Percentiles rank a stretch among this genome's conserved stretches.
These are phyloP conservation scores for Notechis scutatus DNA, from an alignment of 2,113 vertebrate genomes.

Conservation along the genomic window DNA sequence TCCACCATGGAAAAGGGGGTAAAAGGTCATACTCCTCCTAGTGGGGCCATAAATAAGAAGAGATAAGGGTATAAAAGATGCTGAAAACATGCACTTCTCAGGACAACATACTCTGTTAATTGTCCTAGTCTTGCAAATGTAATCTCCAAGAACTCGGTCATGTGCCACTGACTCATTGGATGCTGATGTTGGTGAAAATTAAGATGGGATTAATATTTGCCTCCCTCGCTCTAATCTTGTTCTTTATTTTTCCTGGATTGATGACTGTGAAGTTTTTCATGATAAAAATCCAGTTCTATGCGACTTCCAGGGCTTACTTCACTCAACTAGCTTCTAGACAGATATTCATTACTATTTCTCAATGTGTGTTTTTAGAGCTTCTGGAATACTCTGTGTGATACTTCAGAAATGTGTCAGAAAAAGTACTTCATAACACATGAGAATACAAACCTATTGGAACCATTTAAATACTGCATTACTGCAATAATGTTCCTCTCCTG, in stretches of 20 bases:
- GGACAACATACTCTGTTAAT: conserved; percentile 31
- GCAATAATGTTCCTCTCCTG: not conserved
- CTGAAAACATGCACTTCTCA: conserved; percentile 48
- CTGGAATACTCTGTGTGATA: not conserved
- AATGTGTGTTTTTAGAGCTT: not conserved
- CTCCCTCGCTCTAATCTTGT: not conserved
- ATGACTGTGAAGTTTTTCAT: not conserved
- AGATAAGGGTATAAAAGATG: conserved; percentile 61
- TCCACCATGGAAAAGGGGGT: conserved; percentile 36
- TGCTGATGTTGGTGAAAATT: conserved; percentile 35
- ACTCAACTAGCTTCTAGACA: not conserved
- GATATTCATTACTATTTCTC: not conserved
- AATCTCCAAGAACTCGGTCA: conserved; percentile 48
- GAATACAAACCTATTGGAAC: not conserved
- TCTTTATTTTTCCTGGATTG: conserved; percentile 18
- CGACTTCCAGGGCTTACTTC: not conserved
- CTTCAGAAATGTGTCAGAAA: not conserved
- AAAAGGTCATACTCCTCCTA: conserved; percentile 60
- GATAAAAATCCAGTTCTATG: not conserved
- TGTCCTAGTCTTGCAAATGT: conserved; percentile 52
- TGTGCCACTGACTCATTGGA: conserved; percentile 56
- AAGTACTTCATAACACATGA: not conserved
- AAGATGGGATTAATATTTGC: conserved; percentile 16
- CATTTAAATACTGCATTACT: not conserved
- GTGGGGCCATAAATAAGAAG: conserved; percentile 50